Conservation (phyloP, 2,888 invertebrate genomes). For the Loripinus fragilis region DNA sequence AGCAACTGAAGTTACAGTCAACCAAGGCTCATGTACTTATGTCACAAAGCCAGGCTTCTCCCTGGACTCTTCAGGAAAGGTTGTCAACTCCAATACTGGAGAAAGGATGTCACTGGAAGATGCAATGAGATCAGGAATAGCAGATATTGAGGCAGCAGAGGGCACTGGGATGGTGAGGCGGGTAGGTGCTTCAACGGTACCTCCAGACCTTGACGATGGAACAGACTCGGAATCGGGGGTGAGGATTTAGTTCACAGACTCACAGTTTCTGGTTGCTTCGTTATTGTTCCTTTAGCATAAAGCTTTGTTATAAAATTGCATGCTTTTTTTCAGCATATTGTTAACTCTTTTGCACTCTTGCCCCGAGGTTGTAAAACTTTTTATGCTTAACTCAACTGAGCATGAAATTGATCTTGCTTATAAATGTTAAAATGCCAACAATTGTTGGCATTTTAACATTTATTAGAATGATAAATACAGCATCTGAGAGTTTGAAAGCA, state of each 20-base stretch:
- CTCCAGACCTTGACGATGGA: slow-evolving; percentile 41
- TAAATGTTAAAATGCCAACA: too few species aligned
- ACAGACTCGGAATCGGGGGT: slow-evolving; percentile 49
- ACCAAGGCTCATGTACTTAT: slow-evolving; percentile 67
- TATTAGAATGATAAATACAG: too few species aligned
- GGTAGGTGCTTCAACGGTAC: slow-evolving; percentile 41
- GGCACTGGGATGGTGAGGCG: slow-evolving; percentile 55
- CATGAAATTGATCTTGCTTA: too few species aligned
- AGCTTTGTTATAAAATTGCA: too few species aligned
- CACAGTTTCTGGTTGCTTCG: background rate
- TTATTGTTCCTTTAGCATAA: too few species aligned
- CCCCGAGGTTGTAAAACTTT: too few species aligned
- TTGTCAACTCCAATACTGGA: slow-evolving; percentile 87
- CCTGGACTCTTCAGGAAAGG: slow-evolving; percentile 87
- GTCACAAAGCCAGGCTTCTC: slow-evolving; percentile 73
- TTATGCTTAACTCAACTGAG: too few species aligned
- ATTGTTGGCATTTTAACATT: too few species aligned
- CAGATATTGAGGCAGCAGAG: slow-evolving; percentile 63
- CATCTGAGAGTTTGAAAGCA: too few species aligned
- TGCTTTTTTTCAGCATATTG: too few species aligned
- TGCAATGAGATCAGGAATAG: slow-evolving; percentile 64
- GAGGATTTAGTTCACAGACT: slow-evolving; percentile 30
- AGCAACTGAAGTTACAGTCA: slow-evolving; percentile 70
- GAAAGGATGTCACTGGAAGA: slow-evolving; percentile 65
- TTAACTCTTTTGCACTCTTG: too few species aligned